Evolutionary conservation across 92 coral and sea anemone species (phyloP).

Genomic region (Meandrina meandrites): DNA sequence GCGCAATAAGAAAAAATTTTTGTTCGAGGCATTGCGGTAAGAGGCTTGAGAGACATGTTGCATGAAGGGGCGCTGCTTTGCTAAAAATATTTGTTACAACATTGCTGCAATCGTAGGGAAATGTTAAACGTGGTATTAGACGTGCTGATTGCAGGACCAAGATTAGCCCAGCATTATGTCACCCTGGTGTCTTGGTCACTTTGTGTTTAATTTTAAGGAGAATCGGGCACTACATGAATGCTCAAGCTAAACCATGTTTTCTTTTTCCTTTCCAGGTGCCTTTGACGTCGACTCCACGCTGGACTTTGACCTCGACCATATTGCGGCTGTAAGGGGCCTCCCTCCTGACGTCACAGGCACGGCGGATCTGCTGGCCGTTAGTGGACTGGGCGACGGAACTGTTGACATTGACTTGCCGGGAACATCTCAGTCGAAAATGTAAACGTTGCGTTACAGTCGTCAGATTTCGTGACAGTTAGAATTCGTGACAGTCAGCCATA

Average conservation of each 20-base stretch:
- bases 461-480: neutral
- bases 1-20: neutral
- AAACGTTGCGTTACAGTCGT: neutral
- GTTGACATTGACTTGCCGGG: slow-evolving; percentile 56
- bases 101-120: too few species aligned
- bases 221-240: too few species aligned
- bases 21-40: too few species aligned
- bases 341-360: slow-evolving; percentile 52
- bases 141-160: too few species aligned
- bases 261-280: slow-evolving; percentile 34
- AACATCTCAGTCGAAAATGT: slow-evolving; percentile 33
- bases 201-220: too few species aligned
- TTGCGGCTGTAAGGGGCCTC: slow-evolving; percentile 56
- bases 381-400: slow-evolving; percentile 64
- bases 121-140: too few species aligned
- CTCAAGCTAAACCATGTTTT: neutral
- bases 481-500: neutral
- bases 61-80: too few species aligned
- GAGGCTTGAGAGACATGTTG: too few species aligned
- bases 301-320: slow-evolving; percentile 76
- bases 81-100: too few species aligned
- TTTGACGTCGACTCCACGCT: slow-evolving; percentile 78
- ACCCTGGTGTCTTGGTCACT: too few species aligned
- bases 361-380: slow-evolving; percentile 51
- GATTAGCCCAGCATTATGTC: too few species aligned